A percentile compares a stretch with the other conserved stretches of the same genome.
phyloP scores from a whole-genome alignment of 2,797 vertebrate species.

The Chelidonichthys spinosus region DNA sequence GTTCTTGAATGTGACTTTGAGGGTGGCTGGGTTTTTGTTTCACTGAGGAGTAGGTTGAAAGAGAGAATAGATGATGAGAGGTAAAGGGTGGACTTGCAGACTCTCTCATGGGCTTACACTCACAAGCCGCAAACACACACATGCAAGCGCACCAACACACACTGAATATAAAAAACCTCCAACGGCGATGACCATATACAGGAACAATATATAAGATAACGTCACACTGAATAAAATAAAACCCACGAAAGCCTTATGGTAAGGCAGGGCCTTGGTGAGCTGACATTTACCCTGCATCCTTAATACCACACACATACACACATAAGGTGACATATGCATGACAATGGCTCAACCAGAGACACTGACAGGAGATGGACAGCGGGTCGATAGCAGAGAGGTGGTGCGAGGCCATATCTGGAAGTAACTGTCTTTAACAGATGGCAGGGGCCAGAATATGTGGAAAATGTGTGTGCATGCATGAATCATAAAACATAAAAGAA shows the following conservation, averaged over 20 bases:
- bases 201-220: slow-evolving; percentile 31
- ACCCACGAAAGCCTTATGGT: slow-evolving; percentile 26
- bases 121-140: neutral
- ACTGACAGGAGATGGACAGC: slow-evolving; percentile 44
- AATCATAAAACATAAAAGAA: slow-evolving; percentile 70
- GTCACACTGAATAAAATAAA: slow-evolving; percentile 28
- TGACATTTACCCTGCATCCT: slow-evolving; percentile 66
- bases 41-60: slow-evolving; percentile 32
- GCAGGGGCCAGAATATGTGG: slow-evolving; percentile 42
- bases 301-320: slow-evolving; percentile 20
- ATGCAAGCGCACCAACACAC: slow-evolving; percentile 1
- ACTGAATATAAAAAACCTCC: slow-evolving; percentile 4
- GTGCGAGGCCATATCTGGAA: slow-evolving; percentile 56
- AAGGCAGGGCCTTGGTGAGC: slow-evolving; percentile 40
- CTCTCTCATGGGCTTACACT: neutral
- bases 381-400: slow-evolving; percentile 28
- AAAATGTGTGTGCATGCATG: slow-evolving; percentile 22
- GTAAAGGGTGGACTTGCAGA: slow-evolving; percentile 9
- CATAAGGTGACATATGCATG: slow-evolving; percentile 69
- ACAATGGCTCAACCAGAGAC: slow-evolving; percentile 64
- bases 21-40: slow-evolving; percentile 53
- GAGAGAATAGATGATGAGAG: slow-evolving; percentile 24
- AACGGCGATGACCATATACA: slow-evolving; percentile 7
- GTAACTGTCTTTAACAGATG: slow-evolving; percentile 55
- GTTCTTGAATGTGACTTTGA: slow-evolving; percentile 67